Evolutionary conservation across 2,888 invertebrate species (phyloP).

Genomic region (Sympetrum striolatum): DNA sequence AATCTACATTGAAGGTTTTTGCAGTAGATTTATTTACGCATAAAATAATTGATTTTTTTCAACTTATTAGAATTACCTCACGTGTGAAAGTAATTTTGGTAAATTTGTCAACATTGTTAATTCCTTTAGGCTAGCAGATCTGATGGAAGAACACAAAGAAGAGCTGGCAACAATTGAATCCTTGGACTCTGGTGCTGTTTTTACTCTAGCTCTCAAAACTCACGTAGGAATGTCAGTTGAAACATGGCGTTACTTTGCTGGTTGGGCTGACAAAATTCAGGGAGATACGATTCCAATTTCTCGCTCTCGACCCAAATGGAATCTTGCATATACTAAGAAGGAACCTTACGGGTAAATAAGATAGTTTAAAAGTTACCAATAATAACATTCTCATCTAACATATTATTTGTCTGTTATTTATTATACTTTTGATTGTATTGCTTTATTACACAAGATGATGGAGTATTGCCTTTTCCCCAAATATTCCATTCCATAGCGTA

Average conservation of each 20-base stretch:
- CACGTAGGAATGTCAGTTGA: conserved; percentile 98
- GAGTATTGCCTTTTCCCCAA: too few species aligned
- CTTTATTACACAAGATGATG: too few species aligned
- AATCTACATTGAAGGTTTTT: too few species aligned
- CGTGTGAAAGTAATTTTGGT: too few species aligned
- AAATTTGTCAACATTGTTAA: not conserved
- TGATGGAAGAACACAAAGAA: conserved; percentile 94
- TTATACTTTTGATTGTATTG: too few species aligned
- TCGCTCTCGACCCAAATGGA: conserved; percentile 89
- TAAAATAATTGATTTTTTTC: too few species aligned
- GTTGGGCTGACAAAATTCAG: conserved; percentile 96
- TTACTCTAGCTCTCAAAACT: conserved; percentile 94
- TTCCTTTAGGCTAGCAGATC: conserved; percentile 77
- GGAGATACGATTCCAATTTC: conserved; percentile 91
- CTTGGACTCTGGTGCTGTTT: conserved; percentile 95
- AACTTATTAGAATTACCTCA: too few species aligned
- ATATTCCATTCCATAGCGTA: too few species aligned
- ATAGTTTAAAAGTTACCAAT: too few species aligned
- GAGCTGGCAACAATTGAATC: conserved; percentile 94
- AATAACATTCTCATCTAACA: too few species aligned
- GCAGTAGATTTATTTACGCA: too few species aligned
- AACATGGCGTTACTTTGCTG: conserved; percentile 95
- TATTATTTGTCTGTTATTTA: too few species aligned
- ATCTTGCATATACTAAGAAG: conserved; percentile 84
- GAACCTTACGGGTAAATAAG: conserved; percentile 82